Evolutionary conservation across 2,113 vertebrate genomes (phyloP).

Genomic region (Arothron firmamentum): DNA sequence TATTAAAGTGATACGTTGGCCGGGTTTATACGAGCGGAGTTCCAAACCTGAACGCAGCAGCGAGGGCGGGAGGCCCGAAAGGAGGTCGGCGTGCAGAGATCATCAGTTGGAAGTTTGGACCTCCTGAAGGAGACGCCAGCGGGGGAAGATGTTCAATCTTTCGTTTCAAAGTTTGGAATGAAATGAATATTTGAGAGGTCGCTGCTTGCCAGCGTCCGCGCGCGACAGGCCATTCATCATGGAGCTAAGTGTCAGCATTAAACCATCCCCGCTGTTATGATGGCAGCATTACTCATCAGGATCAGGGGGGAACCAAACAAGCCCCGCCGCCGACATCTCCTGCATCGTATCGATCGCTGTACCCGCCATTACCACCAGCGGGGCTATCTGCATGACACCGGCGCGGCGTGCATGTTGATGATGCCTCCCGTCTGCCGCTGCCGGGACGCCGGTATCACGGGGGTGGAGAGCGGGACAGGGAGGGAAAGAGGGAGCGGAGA

Average conservation of each 20-base stretch:
- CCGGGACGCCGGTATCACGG: slow-evolving; percentile 54
- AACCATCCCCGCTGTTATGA: slow-evolving; percentile 94
- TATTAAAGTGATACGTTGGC: slow-evolving; percentile 39
- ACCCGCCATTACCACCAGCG: slow-evolving; percentile 77
- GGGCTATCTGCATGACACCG: slow-evolving; percentile 83
- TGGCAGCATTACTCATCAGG: slow-evolving; percentile 95
- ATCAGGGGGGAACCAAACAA: slow-evolving; percentile 77
- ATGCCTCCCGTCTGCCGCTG: slow-evolving; percentile 61
- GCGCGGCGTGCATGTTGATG: slow-evolving; percentile 83
- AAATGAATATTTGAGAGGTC: slow-evolving; percentile 86
- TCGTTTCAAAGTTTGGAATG: slow-evolving; percentile 47
- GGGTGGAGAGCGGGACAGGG: slow-evolving; percentile 26
- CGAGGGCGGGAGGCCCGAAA: too few relatives aligned
- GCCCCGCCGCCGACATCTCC: slow-evolving; percentile 71
- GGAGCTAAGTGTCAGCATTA: slow-evolving; percentile 89
- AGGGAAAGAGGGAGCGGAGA: slow-evolving; percentile 55
- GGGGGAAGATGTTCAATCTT: not conserved
- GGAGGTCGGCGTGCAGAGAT: too few relatives aligned
- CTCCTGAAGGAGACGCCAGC: too few relatives aligned
- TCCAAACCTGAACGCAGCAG: not conserved
- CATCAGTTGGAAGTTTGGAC: too few relatives aligned
- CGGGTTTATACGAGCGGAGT: slow-evolving; percentile 24
- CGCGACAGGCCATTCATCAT: slow-evolving; percentile 89
- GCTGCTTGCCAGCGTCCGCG: slow-evolving; percentile 62
- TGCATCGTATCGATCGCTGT: slow-evolving; percentile 80